phyloP scores from a whole-genome alignment of 2,113 vertebrate genomes.

The Nannobrachium achirus region DNA sequence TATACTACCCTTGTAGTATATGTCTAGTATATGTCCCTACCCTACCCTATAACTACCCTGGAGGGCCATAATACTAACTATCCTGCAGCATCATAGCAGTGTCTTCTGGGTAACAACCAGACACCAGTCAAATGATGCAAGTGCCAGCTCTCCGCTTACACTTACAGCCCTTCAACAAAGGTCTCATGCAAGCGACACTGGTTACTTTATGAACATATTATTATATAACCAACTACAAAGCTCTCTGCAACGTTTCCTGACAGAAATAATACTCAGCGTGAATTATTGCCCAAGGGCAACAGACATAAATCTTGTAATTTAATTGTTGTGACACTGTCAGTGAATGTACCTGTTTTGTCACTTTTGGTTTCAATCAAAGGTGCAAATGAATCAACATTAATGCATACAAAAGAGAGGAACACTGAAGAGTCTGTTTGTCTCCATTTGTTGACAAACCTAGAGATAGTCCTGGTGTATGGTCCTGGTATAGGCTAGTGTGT shows the following conservation, averaged over 20 bases:
- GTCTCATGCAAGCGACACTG: constrained; percentile 19
- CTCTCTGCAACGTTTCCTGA: background rate
- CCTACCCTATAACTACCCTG: constrained; percentile 22
- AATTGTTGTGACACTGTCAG: constrained; percentile 18
- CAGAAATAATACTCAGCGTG: constrained; percentile 26
- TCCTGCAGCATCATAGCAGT: constrained; percentile 40
- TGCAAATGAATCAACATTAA: too few species aligned
- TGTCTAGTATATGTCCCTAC: too few species aligned
- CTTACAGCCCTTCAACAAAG: constrained; percentile 36
- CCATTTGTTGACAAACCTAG: background rate
- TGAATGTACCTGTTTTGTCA: constrained; percentile 31
- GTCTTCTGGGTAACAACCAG: constrained; percentile 36
- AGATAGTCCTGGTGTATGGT: background rate
- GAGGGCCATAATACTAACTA: background rate
- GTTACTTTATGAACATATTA: constrained; percentile 22
- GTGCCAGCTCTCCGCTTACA: constrained; percentile 29
- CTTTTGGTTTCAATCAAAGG: constrained; percentile 5
- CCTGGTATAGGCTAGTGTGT: background rate
- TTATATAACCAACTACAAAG: constrained; percentile 49
- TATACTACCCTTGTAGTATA: too few species aligned
- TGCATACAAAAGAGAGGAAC: too few species aligned
- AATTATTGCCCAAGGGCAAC: constrained; percentile 21
- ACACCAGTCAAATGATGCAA: constrained; percentile 28
- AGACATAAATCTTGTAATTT: constrained; percentile 18
- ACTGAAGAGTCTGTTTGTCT: too few species aligned